phyloP scores from a whole-genome alignment of 2,888 invertebrate species.

The Eupithecia subfuscata region DNA sequence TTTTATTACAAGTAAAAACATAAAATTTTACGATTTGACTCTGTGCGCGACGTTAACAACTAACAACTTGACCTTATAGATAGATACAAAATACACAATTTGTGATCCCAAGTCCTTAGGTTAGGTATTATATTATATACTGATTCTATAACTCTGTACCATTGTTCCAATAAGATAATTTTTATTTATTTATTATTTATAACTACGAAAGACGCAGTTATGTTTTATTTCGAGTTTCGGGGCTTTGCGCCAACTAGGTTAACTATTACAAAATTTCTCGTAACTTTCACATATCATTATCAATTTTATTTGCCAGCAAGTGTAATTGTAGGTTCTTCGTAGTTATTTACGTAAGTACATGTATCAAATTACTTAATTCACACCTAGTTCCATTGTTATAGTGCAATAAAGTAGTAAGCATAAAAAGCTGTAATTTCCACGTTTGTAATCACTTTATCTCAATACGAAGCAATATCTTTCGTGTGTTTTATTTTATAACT shows the following conservation, averaged over 20 bases:
- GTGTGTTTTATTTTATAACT: not conserved
- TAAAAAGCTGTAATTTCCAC: slow-evolving; percentile 25
- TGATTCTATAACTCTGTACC: too few relatives aligned
- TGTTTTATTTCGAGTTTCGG: slow-evolving; percentile 19
- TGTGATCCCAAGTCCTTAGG: not conserved
- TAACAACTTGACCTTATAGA: not conserved
- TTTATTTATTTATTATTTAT: too few relatives aligned
- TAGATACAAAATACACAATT: not conserved
- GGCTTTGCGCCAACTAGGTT: slow-evolving; percentile 26
- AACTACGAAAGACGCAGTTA: slow-evolving; percentile 12
- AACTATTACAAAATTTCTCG: slow-evolving; percentile 21
- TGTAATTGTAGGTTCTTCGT: slow-evolving; percentile 13
- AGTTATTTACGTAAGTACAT: slow-evolving; percentile 22
- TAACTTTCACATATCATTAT: slow-evolving; percentile 20
- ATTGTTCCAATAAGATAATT: too few relatives aligned
- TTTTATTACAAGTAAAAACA: not conserved
- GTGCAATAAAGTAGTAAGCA: slow-evolving; percentile 17
- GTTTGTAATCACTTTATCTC: slow-evolving; percentile 16
- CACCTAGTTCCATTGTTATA: slow-evolving; percentile 34
- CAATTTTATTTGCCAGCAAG: slow-evolving; percentile 9
- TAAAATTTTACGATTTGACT: not conserved
- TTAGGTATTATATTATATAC: not conserved
- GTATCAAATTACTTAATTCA: slow-evolving; percentile 38
- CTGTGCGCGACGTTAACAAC: not conserved
- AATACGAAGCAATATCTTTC: slow-evolving; percentile 10